These are phyloP conservation scores for Schrankia costaestrigalis DNA, from an alignment of 2,888 invertebrate genomes.

Conservation along the genomic window DNA sequence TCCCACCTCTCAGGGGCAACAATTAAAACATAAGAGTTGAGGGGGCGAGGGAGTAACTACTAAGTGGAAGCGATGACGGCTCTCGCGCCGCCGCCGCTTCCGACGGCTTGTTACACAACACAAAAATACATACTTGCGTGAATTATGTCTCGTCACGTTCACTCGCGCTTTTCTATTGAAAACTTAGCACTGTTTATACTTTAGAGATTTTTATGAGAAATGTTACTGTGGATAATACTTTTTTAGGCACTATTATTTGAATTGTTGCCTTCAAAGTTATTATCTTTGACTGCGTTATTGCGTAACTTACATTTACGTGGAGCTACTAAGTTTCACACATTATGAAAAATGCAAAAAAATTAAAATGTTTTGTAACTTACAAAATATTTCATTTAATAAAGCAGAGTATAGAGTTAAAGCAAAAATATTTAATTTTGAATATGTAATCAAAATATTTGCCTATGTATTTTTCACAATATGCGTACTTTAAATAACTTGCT, in stretches of 20 bases:
- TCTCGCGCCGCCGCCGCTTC: conserved; percentile 36
- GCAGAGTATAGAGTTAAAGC: too few species aligned
- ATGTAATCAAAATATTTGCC: too few species aligned
- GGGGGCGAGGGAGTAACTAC: conserved; percentile 63
- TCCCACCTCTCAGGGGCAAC: conserved; percentile 74
- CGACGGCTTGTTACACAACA: conserved; percentile 46
- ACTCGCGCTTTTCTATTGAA: conserved; percentile 29
- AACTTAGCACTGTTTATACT: conserved; percentile 14
- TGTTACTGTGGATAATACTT: background rate
- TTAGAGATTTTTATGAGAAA: background rate
- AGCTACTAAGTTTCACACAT: too few species aligned
- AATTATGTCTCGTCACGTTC: conserved; percentile 63
- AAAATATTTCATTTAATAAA: too few species aligned
- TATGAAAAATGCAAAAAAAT: too few species aligned
- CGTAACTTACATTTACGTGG: too few species aligned
- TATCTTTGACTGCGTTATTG: too few species aligned
- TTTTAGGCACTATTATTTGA: too few species aligned
- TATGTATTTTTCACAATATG: too few species aligned
- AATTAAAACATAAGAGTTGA: conserved; percentile 72
- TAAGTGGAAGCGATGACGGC: conserved; percentile 67
- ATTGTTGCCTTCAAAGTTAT: too few species aligned
- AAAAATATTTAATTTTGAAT: too few species aligned
- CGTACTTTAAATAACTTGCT: background rate
- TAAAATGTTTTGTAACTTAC: too few species aligned
- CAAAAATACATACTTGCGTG: conserved; percentile 60